Conservation (phyloP, 30 jellyfish, hydroid and myxozoan species). For the Mastigias papua region DNA sequence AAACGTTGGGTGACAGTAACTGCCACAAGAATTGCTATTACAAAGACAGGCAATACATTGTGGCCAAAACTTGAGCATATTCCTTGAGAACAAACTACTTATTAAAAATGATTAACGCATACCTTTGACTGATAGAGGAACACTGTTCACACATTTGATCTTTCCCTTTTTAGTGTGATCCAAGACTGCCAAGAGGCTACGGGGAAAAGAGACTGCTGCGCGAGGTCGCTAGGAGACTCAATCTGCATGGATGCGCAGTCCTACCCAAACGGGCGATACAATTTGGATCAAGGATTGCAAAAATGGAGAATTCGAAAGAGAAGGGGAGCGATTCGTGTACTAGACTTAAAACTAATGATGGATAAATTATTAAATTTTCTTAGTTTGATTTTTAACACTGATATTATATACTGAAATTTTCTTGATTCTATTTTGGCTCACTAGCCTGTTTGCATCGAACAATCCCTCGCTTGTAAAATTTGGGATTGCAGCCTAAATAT, state of each 20-base stretch:
- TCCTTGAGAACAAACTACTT: too few relatives aligned
- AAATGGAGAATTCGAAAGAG: constrained; percentile 86
- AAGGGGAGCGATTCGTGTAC: constrained; percentile 91
- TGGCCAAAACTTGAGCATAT: too few relatives aligned
- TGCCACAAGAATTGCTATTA: too few relatives aligned
- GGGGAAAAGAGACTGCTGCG: constrained; percentile 98
- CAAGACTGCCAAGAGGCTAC: constrained; percentile 92
- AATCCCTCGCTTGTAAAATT: too few relatives aligned
- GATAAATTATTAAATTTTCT: not conserved
- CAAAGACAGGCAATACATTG: too few relatives aligned
- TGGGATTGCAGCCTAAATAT: too few relatives aligned
- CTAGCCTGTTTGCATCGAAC: too few relatives aligned
- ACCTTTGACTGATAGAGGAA: not conserved
- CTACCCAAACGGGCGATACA: constrained; percentile 97
- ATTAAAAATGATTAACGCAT: not conserved
- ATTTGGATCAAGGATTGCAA: constrained; percentile 95
- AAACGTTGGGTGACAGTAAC: too few relatives aligned
- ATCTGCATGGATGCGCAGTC: constrained; percentile 42
- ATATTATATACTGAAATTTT: too few relatives aligned
- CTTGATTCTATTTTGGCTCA: too few relatives aligned
- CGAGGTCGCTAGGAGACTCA: constrained; percentile 70
- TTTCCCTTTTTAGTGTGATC: constrained; percentile 82
- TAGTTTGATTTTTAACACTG: too few relatives aligned
- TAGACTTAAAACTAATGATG: constrained; percentile 30
- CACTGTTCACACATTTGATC: not conserved